These are phyloP conservation scores for Oegoconia quadripuncta DNA, from an alignment of 2,888 invertebrate genomes.

Conservation along the genomic window DNA sequence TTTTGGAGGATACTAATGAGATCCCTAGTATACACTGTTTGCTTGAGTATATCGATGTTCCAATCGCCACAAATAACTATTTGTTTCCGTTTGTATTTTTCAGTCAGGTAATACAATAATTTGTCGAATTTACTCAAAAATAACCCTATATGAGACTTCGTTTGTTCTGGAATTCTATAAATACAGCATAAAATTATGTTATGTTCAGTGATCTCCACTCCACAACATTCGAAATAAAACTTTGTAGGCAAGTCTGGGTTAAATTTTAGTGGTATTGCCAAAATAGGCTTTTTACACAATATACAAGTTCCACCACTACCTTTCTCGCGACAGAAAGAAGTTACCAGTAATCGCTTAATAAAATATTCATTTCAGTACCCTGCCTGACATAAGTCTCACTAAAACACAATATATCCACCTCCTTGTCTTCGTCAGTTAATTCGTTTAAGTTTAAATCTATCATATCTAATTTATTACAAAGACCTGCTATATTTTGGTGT, in stretches of 20 bases:
- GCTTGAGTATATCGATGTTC: slow-evolving; percentile 9
- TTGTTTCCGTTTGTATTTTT: slow-evolving; percentile 4
- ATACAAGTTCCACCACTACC: slow-evolving; percentile 7
- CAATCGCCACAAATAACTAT: too few relatives aligned
- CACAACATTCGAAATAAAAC: slow-evolving; percentile 10
- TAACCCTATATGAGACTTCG: not conserved
- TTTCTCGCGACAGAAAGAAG: slow-evolving; percentile 5
- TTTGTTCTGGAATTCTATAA: slow-evolving; percentile 7
- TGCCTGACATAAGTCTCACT: slow-evolving; percentile 5
- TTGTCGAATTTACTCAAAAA: slow-evolving; percentile 10
- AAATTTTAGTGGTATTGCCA: not conserved
- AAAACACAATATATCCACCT: slow-evolving; percentile 7
- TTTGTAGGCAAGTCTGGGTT: not conserved
- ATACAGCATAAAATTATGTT: slow-evolving; percentile 4
- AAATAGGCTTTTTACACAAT: not conserved
- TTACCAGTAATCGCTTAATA: slow-evolving; percentile 2
- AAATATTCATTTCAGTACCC: slow-evolving; percentile 3
- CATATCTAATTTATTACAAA: slow-evolving; percentile 6
- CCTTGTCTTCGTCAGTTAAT: not conserved
- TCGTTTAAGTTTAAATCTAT: slow-evolving; percentile 3
- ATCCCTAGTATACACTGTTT: not conserved
- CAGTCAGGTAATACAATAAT: not conserved
- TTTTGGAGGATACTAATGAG: slow-evolving; percentile 1
- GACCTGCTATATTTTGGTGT: slow-evolving; percentile 7
- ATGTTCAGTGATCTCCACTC: not conserved